These are phyloP conservation scores for Astyanax mexicanus DNA, from an alignment of 2,797 vertebrate species.

Conservation along the genomic window DNA sequence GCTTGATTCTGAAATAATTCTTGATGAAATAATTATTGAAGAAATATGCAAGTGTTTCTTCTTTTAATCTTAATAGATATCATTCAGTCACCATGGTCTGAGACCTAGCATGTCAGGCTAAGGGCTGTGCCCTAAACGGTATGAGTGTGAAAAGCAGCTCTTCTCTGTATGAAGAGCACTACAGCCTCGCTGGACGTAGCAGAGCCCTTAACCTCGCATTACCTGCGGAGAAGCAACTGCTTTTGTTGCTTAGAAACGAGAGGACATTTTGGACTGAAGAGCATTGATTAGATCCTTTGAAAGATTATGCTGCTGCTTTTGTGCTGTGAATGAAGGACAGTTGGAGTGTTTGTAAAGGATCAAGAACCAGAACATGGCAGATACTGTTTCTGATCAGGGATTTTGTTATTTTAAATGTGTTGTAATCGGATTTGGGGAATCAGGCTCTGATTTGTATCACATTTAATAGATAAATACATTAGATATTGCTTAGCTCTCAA, in stretches of 20 bases:
- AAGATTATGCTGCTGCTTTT: constrained; percentile 29
- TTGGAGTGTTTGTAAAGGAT: not conserved
- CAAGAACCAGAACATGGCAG: not conserved
- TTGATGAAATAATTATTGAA: not conserved
- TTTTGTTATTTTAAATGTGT: too few relatives aligned
- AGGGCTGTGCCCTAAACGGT: not conserved
- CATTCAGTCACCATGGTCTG: not conserved
- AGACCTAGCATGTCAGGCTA: not conserved
- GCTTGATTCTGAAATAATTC: not conserved
- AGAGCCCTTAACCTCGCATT: constrained; percentile 22
- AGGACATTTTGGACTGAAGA: constrained; percentile 8
- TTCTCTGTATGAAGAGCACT: not conserved
- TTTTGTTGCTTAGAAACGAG: constrained; percentile 26
- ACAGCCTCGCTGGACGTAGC: not conserved
- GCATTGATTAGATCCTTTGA: constrained; percentile 36
- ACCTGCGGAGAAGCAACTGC: constrained; percentile 24
- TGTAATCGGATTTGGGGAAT: not conserved
- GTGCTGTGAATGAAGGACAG: constrained; percentile 10
- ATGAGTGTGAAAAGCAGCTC: not conserved
- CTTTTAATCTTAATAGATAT: not conserved
- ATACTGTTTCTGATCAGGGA: not conserved
- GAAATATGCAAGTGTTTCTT: not conserved
- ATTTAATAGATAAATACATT: too few relatives aligned
- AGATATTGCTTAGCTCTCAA: too few relatives aligned
- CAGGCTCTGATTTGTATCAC: not conserved